phyloP scores from a whole-genome alignment of 92 coral and sea anemone species.

The Phenganax marumi region DNA sequence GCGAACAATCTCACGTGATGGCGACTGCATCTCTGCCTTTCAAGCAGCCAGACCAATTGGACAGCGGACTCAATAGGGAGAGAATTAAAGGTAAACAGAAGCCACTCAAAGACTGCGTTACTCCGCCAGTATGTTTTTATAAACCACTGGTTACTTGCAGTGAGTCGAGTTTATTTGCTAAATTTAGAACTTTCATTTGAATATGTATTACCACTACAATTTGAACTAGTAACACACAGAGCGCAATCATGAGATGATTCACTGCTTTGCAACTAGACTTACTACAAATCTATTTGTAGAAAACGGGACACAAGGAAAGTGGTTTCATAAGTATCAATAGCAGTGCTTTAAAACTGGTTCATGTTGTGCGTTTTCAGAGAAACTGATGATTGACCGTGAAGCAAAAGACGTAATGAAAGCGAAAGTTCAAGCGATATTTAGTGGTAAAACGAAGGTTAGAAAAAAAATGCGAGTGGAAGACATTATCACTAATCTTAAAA shows the following conservation, averaged over 20 bases:
- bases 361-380: neutral
- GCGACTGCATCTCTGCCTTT: neutral
- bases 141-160: too few species aligned
- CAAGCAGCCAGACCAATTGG: neutral
- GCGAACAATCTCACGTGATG: conserved; percentile 25
- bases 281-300: too few species aligned
- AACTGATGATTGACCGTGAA: neutral
- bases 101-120: neutral
- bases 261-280: too few species aligned
- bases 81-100: neutral
- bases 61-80: neutral
- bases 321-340: too few species aligned
- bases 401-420: neutral
- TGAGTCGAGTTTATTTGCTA: too few species aligned
- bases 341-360: neutral
- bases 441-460: conserved; percentile 13
- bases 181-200: too few species aligned
- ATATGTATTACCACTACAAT: too few species aligned
- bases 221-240: too few species aligned
- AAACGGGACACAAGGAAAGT: too few species aligned
- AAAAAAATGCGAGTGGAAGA: conserved; percentile 39
- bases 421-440: neutral
- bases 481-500: conserved; percentile 36
- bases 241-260: too few species aligned
- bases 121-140: too few species aligned